These are phyloP conservation scores for Clarias laeviceps DNA, from an alignment of 2,797 vertebrate genomes.

Conservation along the genomic window DNA sequence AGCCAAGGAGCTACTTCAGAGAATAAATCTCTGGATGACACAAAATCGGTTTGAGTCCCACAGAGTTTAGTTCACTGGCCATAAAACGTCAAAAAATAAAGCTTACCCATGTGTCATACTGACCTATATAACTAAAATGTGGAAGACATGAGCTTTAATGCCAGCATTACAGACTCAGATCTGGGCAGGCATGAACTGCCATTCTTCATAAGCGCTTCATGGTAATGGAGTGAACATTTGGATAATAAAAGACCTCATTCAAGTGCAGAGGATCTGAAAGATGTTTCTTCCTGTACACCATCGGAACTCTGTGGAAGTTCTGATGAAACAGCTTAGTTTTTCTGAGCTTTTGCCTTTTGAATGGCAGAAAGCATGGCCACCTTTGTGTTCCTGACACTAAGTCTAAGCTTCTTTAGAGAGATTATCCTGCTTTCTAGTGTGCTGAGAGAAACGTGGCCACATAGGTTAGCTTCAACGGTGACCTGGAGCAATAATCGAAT, in stretches of 20 bases:
- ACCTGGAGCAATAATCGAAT: conserved; percentile 25
- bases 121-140: conserved; percentile 22
- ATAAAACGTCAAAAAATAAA: conserved; percentile 37
- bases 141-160: conserved; percentile 4
- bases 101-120: conserved; percentile 25
- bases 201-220: conserved; percentile 21
- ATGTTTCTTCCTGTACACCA: neutral
- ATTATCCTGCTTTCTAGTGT: conserved; percentile 75
- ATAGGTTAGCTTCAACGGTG: conserved; percentile 28
- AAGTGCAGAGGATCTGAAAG: neutral
- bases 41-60: conserved; percentile 35
- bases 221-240: neutral
- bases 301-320: neutral
- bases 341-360: conserved; percentile 2
- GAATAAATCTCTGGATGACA: conserved; percentile 45
- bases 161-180: neutral
- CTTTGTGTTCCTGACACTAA: conserved; percentile 73
- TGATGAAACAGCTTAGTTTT: conserved; percentile 30
- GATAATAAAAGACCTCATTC: neutral
- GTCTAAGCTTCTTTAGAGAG: conserved; percentile 78
- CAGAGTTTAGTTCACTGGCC: conserved; percentile 33
- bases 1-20: conserved; percentile 11
- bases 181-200: neutral
- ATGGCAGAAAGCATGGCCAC: conserved; percentile 38
- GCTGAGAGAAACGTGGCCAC: conserved; percentile 52